Percentiles rank a stretch among this genome's conserved stretches.
Evolutionary conservation across 1,140 invertebrate species (phyloP).

Genomic region (Chironomus striatipennis): DNA sequence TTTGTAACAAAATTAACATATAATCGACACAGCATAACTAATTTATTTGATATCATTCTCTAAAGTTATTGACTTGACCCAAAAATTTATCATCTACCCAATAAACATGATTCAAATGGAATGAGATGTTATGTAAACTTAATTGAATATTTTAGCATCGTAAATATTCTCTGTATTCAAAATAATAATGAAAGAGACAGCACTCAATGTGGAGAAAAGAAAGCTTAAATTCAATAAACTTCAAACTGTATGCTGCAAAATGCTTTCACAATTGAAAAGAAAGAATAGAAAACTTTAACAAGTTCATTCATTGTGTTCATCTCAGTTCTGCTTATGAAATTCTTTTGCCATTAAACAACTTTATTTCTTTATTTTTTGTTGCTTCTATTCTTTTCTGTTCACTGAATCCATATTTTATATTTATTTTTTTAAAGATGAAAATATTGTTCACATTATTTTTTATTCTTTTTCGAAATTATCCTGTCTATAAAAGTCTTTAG

Average conservation of each 20-base stretch:
- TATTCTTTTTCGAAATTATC: background rate
- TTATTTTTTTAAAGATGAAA: background rate
- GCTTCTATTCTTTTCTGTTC: background rate
- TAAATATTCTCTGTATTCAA: background rate
- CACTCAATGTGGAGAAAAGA: too few relatives aligned
- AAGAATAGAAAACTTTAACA: background rate
- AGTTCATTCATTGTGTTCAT: background rate
- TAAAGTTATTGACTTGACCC: too few relatives aligned
- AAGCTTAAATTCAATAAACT: background rate
- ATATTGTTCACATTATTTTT: too few relatives aligned
- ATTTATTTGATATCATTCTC: too few relatives aligned
- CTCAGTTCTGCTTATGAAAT: background rate
- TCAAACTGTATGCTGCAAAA: background rate
- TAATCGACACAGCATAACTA: too few relatives aligned
- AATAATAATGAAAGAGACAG: background rate
- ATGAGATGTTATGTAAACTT: background rate
- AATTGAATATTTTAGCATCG: slow-evolving; percentile 9
- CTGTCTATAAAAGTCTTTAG: background rate
- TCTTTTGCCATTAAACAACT: slow-evolving; percentile 9
- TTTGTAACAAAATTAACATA: too few relatives aligned
- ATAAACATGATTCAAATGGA: background rate
- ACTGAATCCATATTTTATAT: slow-evolving; percentile 9
- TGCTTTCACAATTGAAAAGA: background rate
- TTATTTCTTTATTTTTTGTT: background rate
- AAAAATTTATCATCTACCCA: too few relatives aligned